Base-by-base conservation (phyloP, 2,113 vertebrate genomes). In the Gulo gulo region DNA sequence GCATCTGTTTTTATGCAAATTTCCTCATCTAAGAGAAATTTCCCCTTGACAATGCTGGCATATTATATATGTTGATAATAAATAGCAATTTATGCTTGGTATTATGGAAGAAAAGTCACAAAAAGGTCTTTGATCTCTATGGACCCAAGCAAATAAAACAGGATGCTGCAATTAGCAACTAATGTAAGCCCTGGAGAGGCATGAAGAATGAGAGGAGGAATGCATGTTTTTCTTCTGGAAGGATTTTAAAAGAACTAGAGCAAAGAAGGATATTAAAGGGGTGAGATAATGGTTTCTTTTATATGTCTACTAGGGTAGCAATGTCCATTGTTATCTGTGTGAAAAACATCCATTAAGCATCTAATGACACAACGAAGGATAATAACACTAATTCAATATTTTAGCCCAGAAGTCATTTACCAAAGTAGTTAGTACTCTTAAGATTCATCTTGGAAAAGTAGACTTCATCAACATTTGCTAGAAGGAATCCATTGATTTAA, bases 361-460 rank as follows among this genome's bases (percentile, higher is more conserved):
- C 34, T 78, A 97, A 96, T 65, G 86, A 69, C 86, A 42, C 93
- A 76, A 89, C 0, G 45, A 94, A 95, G 96, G 50, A 61, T 95
- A 76, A 92, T 97, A 96, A 89, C 59, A 78, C 57, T 89, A 95
- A 97, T 97, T 94, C 96, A 96, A 52, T 87, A 95, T 84, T 96
- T 92, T 67, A 97, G 80, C 61, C 67, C 55, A 89, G 89, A 89
- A 96, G 91, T 97, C 65, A 94, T 71, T 96, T 76, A 13, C 13
- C 59, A 47, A 86, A 96, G n/a, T 73, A 97, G 78, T 86, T 92
- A 80, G 36, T 13, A 57, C 24, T 15, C 31, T 57, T 57, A 80
- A 95, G 79, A 69, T 42, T 63, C 34, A 89, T 67, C 63, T 88
- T 95, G 82, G n/a, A 97, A 98, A 57, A 39, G 91, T 67, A 47